Percentiles rank a stretch among this genome's conserved stretches.
Conservation (phyloP, 2,113 vertebrate genomes). For the Ovis aries region ARS-UI_Ramb_v3.0 NC_056073.1:33195001-33195500, state of each 20-base stretch:
- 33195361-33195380: not conserved
- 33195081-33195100: not conserved
- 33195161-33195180: not conserved
- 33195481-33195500: not conserved
- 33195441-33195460: not conserved
- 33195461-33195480: not conserved
- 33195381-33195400: not conserved
- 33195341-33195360: not conserved
- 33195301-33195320: not conserved
- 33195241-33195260: not conserved
- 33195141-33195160: not conserved
- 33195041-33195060: not conserved
- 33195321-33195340: not conserved
- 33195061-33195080: not conserved
- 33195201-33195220: not conserved
- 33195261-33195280: not conserved
- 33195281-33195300: not conserved
- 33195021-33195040: not conserved
- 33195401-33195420: not conserved
- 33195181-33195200: not conserved
- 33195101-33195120: not conserved
- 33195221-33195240: not conserved
- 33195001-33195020: not conserved
- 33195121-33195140: not conserved
- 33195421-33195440: not conserved